Base-by-base conservation (phyloP, 2,888 invertebrate species). In the Phyllotreta striolata region DNA sequence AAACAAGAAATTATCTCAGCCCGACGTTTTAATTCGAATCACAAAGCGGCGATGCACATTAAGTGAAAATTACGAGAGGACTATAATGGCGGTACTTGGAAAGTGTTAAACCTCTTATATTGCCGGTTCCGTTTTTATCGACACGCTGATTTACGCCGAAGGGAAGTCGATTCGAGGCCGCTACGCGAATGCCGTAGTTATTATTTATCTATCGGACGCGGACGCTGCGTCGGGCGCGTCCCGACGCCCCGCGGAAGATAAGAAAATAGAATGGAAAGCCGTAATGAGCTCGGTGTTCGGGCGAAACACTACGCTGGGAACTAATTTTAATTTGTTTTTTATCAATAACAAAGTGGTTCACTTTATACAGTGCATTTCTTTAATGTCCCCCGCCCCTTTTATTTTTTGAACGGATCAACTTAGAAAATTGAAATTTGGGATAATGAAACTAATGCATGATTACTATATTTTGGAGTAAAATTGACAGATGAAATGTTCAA, bases 81-180 rank as follows among this genome's bases (percentile, higher is more conserved):
- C 55, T 66, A 69, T 66, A 66, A 69, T 66, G 64, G 54, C 55
- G 65, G 61, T 59, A 66, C 65, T 69, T 63, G 64, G 62, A 65
- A 63, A 66, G 65, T 65, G 69, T 65, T 66, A 69, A 66, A 63
- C 63, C 69, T 66, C 62, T 67, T 67, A 66, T 64, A 69, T 61
- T 67, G 64, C 51, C 69, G 58, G 64, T 66, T 67, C 65, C 63
- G 56, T 70, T 70, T 70, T 70, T 70, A 70, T 70, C 70, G 66
- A 68, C 70, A 63, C 37, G 58, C 59, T 68, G 70, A 70, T 70
- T 70, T 67, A 70, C 64, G 67, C 62, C 10, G 43, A 51, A 62
- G 63, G 67, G 66, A 67, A 67, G 61, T 66, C 67, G 67, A 63
- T 64, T 55, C 64, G 67, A 67, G 65, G 63, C n/a, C n/a, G n/a